Percentiles rank a stretch among this genome's conserved stretches.
Conservation (phyloP, 2,113 vertebrate species). For the Lampris incognitus region DNA sequence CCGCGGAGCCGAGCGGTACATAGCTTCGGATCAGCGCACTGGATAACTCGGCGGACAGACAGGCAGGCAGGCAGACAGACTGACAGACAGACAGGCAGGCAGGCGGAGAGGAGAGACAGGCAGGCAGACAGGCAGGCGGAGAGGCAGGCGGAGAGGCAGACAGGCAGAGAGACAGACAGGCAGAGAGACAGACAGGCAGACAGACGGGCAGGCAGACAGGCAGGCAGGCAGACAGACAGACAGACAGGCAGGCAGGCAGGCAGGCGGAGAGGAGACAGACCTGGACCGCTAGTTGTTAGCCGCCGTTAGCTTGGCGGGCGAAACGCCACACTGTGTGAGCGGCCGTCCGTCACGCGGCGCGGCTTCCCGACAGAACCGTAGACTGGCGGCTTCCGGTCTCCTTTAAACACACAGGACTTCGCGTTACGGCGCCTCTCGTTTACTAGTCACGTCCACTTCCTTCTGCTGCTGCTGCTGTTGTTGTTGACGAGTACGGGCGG, state of each 20-base stretch:
- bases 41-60: not conserved
- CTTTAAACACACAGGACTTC: no score
- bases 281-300: conserved; percentile 46
- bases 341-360: not conserved
- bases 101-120: conserved; percentile 1
- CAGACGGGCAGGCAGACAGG: no score
- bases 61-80: conserved; percentile 32
- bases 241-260: conserved; percentile 20
- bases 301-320: conserved; percentile 58
- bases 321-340: not conserved
- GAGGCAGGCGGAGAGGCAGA: no score
- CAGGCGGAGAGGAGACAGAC: not conserved
- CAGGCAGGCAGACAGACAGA: conserved; percentile 23
- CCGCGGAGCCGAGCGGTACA: not conserved
- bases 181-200: not conserved
- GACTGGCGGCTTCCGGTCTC: not conserved
- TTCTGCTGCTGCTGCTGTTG: conserved; percentile 41
- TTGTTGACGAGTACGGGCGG: conserved; percentile 28
- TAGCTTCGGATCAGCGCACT: not conserved
- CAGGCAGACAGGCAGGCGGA: conserved; percentile 38
- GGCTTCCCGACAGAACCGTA: not conserved
- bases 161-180: no score
- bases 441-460: conserved; percentile 68
- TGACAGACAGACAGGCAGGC: conserved; percentile 18
- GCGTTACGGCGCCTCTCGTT: conserved; percentile 9